Evolutionary conservation across 2,797 vertebrate species (phyloP), one percentile per base, ranked within the genome.

Genomic region (Miichthys miiuy): DNA sequence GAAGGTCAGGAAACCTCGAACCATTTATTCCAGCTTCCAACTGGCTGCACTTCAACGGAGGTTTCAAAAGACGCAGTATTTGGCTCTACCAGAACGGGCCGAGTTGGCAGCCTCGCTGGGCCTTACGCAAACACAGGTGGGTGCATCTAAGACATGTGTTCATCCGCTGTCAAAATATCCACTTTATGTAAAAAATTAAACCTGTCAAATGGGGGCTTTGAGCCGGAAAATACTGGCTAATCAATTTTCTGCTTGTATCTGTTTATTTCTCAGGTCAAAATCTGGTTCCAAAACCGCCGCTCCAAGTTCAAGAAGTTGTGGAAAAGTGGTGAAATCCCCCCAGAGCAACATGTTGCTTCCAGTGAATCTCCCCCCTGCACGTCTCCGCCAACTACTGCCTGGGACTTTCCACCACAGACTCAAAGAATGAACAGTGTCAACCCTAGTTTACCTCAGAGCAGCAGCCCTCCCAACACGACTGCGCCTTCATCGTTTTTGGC

Each of bases 291-390:
- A 91, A 99, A 99, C 90, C 97, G 98, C 44, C 95, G 98, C 41
- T 99, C 98, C 65, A 99, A 99, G 91, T 99, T 99, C 91, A 99
- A 98, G 94, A 99, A 99, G 93, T 95, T 99, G 95, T 99, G 98
- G 98, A 99, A 99, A 84, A 98, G 96, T 85, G 97, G 97, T 25
- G 97, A 99, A 94, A 95, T 99, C 55, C 96, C 96, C 4, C 94
- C 96, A 0, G 97, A 98, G 67, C 97, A 96, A 68, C 95, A 96
- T 25, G 95, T 95, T 0, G 96, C 94, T 47, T 94, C 96, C 84
- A 95, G 95, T 55, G 94, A 96, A 55, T 98, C 97, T 48, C 97
- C 97, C 0, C 94, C 96, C 3, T 97, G 96, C 85, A 86, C 93
- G 42, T 97, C 97, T 25, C 97, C 98, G 7, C 94, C 97, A 0